Conservation (phyloP, 1,140 invertebrate genomes). For the Tetramorium simillimum region DNA sequence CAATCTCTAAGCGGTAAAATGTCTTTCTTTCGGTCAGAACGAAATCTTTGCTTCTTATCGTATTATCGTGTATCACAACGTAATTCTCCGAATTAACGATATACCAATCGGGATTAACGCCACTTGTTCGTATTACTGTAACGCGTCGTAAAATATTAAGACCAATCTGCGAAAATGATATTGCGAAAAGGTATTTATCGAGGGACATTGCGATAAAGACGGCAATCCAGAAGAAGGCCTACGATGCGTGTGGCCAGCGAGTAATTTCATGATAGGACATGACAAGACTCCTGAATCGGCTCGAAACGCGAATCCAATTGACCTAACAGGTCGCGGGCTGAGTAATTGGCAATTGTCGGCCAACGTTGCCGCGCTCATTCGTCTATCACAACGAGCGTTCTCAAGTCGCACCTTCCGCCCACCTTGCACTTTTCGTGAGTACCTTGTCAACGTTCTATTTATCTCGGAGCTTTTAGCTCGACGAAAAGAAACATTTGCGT, state of each 20-base stretch:
- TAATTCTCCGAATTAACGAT: background rate
- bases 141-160: background rate
- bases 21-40: background rate
- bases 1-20: background rate
- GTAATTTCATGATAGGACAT: conserved; percentile 82
- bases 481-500: background rate
- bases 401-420: conserved; percentile 54
- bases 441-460: background rate
- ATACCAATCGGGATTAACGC: background rate
- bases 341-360: conserved; percentile 85
- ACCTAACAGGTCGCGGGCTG: conserved; percentile 78
- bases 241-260: conserved; percentile 72
- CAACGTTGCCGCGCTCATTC: conserved; percentile 79
- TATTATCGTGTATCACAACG: background rate
- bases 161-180: background rate
- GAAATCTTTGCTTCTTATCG: background rate
- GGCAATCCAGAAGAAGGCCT: conserved; percentile 15
- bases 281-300: conserved; percentile 80
- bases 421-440: conserved; percentile 40
- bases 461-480: too few species aligned
- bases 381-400: conserved; percentile 39
- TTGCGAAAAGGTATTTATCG: background rate
- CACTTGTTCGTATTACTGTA: background rate
- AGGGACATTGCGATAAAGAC: background rate
- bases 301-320: conserved; percentile 83